Evolutionary conservation across 2,113 vertebrate species (phyloP), one percentile per base, ranked within the genome.

Genomic region (Aldabrachelys gigantea): DNA sequence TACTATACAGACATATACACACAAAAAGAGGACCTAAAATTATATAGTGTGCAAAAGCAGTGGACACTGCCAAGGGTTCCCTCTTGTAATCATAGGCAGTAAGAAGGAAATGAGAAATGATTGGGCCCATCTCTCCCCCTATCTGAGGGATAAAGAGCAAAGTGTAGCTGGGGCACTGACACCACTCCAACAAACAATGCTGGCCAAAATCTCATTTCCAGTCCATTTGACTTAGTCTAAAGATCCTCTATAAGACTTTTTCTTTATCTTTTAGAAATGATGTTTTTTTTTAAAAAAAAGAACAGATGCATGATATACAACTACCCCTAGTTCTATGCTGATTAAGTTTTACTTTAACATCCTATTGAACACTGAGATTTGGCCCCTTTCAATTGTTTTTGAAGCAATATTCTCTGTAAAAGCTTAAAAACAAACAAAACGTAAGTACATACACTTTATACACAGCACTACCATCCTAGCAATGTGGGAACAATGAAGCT

Each of bases 401-500:
- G 5, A 76, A 76, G 41, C 10, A 47, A 76, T 25, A 25, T 76
- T 41, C 41, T 44, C 24, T 76, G 72, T 76, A 76, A 44, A 76
- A 76, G 24, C 21, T 41, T 44, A 76, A 76, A 41, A 41, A 44
- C 4, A 44, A 76, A 44, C 25, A 47, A 44, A 47, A 47, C 22
- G 41, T 13, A 76, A 76, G 38, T 47, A 76, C 4, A 14, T 5
- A 76, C 6, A 47, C 24, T 76, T 76, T 76, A 76, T 22, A 38
- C 65, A 72, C 94, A 92, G 83, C 10, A 54, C 2, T 49, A 84
- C 8, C 72, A 78, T 56, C 85, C 86, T 89, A n/a, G 82, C 80
- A 96, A 59, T 80, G 89, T 52, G 22, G 19, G 29, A 82, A 76
- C 86, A 94, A 81, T 3, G 24, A 10, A 91, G 72, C 59, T 49